Conservation (phyloP, 2,797 vertebrate genomes). For the Sphaeramia orbicularis region DNA sequence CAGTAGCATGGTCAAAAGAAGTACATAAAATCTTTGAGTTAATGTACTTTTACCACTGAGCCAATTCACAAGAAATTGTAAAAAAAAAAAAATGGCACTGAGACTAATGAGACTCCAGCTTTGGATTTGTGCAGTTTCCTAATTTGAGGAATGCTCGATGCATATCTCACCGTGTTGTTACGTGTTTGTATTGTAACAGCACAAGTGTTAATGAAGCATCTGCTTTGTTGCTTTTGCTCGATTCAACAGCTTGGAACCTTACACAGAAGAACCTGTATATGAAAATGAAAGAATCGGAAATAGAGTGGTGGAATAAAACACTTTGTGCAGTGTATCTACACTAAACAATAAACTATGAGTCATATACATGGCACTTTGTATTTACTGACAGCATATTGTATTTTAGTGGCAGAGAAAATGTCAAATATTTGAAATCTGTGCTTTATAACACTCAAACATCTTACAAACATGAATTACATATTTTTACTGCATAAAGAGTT, state of each 20-base stretch:
- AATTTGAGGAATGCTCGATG: neutral
- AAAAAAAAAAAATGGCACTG: too few species aligned
- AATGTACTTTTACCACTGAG: neutral
- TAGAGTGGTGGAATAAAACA: neutral
- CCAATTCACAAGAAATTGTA: neutral
- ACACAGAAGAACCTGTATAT: constrained; percentile 3
- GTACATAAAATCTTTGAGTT: neutral
- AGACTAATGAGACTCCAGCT: neutral
- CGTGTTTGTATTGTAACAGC: constrained; percentile 16
- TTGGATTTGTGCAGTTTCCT: neutral
- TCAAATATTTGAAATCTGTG: constrained; percentile 1
- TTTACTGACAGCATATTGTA: neutral
- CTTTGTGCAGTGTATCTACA: neutral
- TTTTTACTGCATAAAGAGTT: too few species aligned
- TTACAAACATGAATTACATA: too few species aligned
- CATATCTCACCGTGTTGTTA: neutral
- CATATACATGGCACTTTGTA: constrained; percentile 25
- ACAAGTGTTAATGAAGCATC: neutral
- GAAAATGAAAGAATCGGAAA: neutral
- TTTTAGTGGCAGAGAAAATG: neutral
- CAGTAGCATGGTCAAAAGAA: neutral
- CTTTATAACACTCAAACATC: neutral
- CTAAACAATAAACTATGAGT: neutral
- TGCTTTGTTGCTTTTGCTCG: constrained; percentile 3
- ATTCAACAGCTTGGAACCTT: neutral